Conservation (phyloP, 2,113 vertebrate species). For the Tupaia chinensis region DNA sequence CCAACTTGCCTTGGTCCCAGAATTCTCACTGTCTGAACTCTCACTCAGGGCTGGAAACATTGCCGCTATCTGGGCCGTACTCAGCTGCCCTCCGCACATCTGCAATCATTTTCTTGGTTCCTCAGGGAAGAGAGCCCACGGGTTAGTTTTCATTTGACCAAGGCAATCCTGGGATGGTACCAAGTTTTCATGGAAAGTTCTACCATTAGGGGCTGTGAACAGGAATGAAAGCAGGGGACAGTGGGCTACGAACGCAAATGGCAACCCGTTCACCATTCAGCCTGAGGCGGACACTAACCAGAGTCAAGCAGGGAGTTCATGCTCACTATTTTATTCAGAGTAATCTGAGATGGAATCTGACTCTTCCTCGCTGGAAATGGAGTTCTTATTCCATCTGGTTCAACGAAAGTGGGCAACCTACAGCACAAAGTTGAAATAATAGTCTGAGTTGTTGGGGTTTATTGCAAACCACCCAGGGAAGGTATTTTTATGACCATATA, state of each 20-base stretch:
- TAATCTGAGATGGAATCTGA: not conserved
- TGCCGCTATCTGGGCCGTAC: not conserved
- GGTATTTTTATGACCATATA: not conserved
- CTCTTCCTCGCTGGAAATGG: constrained; percentile 6
- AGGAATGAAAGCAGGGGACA: not conserved
- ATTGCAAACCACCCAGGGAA: not conserved
- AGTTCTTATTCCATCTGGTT: not conserved
- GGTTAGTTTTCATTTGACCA: not conserved
- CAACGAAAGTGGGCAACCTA: not conserved
- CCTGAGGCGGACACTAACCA: not conserved
- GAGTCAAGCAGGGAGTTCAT: accelerated
- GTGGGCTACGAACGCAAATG: not conserved
- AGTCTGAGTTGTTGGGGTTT: not conserved
- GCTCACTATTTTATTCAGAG: not conserved
- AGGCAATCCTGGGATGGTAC: not conserved
- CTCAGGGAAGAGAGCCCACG: constrained; percentile 22
- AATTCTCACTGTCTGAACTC: not conserved
- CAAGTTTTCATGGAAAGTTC: not conserved
- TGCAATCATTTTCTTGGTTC: constrained; percentile 10
- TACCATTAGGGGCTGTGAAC: not conserved
- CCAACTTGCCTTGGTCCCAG: not conserved
- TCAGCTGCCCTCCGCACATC: not conserved
- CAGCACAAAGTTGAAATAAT: not conserved
- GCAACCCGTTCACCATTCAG: not conserved
- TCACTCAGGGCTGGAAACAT: not conserved